Base-by-base conservation (phyloP, 2,888 invertebrate species). In the Slavum lentiscoides region DNA sequence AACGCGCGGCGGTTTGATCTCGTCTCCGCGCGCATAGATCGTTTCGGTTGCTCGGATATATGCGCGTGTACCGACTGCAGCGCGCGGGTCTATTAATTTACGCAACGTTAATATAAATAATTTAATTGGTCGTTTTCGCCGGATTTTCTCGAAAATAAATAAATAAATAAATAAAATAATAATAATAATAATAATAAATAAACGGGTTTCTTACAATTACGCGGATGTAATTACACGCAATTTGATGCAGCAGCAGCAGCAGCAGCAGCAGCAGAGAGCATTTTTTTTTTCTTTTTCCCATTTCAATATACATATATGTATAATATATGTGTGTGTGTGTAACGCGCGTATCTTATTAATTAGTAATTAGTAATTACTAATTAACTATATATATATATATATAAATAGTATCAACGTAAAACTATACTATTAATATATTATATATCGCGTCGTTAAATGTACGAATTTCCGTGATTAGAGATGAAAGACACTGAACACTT, bases 191-290 rank as follows among this genome's bases (percentile, higher is more conserved):
- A 43, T 43, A 43, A 43, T 4, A 43, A 43, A 43, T 4, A 43
- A 43, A 39, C 49, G 49, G 30, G 30, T 30, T 30, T 30, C 8
- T 17, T 21, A 53, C 58, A 69, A 76, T 69, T 69, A 1, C 7
- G 2, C 49, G 49, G 43, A 9, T 43, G 43, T 43, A 43, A 43
- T 43, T 43, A 21, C 59, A 37, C 30, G 68, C 53, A 61, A 69
- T 76, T 69, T 76, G 61, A 76, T 68, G 15, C n/a, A n/a, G 75
- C 30, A 30, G 30, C 4, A n/a, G n/a, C n/a, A n/a, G n/a, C n/a
- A n/a, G n/a, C n/a, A n/a, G n/a, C n/a, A n/a, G n/a, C n/a, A n/a
- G 30, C 3, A 68, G 23, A 55, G 49, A n/a, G 53, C 62, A n/a
- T 58, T 74, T 74, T 58, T 67, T 39, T 53, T 64, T 7, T 43